Conservation (phyloP, 2,113 vertebrate species). For the Heterotilapia buettikoferi region DNA sequence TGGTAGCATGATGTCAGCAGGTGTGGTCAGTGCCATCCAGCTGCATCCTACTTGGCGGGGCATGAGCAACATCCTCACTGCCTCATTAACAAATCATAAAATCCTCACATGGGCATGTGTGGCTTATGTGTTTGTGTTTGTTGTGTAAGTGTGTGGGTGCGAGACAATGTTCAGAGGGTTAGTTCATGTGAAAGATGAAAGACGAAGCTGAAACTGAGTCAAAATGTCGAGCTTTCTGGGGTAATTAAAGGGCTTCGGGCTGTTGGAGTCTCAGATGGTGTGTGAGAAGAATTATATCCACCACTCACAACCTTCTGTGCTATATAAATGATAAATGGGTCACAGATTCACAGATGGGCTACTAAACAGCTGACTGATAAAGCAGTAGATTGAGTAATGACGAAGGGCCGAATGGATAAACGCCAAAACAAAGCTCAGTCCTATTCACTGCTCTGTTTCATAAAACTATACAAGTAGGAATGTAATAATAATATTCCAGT, state of each 20-base stretch:
- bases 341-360: not conserved
- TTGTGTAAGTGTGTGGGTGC: not conserved
- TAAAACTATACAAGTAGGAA: not conserved
- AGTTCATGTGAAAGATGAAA: constrained; percentile 37
- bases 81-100: constrained; percentile 54
- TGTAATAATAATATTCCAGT: constrained; percentile 19
- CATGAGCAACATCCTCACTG: constrained; percentile 39
- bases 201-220: not conserved
- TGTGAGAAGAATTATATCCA: not conserved
- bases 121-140: not conserved
- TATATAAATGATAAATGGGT: not conserved
- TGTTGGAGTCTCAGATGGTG: constrained; percentile 21
- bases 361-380: not conserved
- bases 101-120: not conserved
- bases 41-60: constrained; percentile 18
- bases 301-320: not conserved
- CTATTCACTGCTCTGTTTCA: not conserved
- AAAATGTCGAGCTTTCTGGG: not conserved
- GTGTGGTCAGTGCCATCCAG: constrained; percentile 41
- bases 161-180: constrained; percentile 21
- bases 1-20: constrained; percentile 29
- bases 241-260: constrained; percentile 1
- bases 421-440: not conserved
- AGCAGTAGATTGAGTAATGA: not conserved
- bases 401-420: not conserved